Evolutionary conservation across 2,113 vertebrate genomes (phyloP), one percentile per base, ranked within the genome.

Genomic region (Synodontis membranacea): DNA sequence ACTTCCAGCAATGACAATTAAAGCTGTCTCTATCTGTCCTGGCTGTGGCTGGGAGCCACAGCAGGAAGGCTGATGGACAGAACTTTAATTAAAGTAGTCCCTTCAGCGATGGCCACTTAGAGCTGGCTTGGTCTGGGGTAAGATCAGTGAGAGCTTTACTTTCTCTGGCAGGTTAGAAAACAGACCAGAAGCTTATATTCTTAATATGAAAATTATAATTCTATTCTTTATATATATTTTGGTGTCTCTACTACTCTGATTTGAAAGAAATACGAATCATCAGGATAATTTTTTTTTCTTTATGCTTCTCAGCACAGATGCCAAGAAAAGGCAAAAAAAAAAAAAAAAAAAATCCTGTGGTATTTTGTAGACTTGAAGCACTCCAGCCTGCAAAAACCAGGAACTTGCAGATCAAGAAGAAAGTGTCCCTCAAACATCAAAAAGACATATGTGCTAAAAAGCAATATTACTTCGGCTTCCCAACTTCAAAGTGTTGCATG

Each of bases 81-180:
- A 70, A 90, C 88, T 92, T 92, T 92, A 92, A 92, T 92, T 92
- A 93, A 91, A 90, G 84, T 58, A 80, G 90, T 74, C 83, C 87
- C 88, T 86, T 90, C 79, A 89, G 87, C 86, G 10, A 54, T 76
- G 66, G 82, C 58, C 83, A 78, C 86, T 89, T 88, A 86, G 74
- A 86, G 75, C 81, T 37, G 34, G 85, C 70, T 72, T 84, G 39
- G 17, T 34, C 62, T 74, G 56, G 21, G 56, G 37, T 31, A 78
- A 84, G 56, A 80, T 58, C 46, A 62, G 34, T 2, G n/a, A 86
- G 48, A 39, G 25, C 50, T 78, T 44, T 58, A 85, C 60, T 85
- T 83, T 44, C 76, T 46, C 64, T 46, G 4, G 56, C 72, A 80
- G 70, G 62, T 82, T 83, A 44, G 80, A 31, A 86, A 68, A 31